A percentile compares a stretch with the other conserved stretches of the same genome.
Conservation (phyloP, 2,888 invertebrate genomes). For the Brassicogethes aeneus region DNA sequence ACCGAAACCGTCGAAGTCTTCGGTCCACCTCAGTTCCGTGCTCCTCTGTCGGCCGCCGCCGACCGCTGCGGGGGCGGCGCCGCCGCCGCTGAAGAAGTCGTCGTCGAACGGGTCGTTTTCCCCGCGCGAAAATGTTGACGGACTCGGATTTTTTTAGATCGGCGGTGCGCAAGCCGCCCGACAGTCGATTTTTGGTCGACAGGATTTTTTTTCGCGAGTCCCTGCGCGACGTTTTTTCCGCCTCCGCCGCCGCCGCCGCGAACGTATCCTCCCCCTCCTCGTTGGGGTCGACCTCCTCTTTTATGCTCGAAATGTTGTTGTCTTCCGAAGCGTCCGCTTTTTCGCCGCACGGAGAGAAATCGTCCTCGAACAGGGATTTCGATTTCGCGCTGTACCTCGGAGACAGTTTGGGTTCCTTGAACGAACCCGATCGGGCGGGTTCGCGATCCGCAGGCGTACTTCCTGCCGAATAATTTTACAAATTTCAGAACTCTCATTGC, state of each 20-base stretch:
- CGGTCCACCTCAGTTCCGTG: conserved; percentile 41
- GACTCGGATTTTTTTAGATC: conserved; percentile 81
- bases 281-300: conserved; percentile 32
- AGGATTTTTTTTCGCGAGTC: conserved; percentile 29
- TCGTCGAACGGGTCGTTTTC: conserved; percentile 85
- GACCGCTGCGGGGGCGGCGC: too few species aligned
- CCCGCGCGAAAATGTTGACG: conserved; percentile 78
- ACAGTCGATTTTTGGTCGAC: conserved; percentile 28
- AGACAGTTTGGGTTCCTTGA: conserved; percentile 21
- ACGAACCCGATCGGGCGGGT: conserved; percentile 4
- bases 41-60: conserved; percentile 21
- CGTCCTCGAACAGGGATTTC: conserved; percentile 47
- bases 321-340: conserved; percentile 20
- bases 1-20: conserved; percentile 42
- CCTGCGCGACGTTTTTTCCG: conserved; percentile 20
- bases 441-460: too few species aligned
- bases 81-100: conserved; percentile 63
- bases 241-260: conserved; percentile 18
- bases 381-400: conserved; percentile 24
- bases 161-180: conserved; percentile 22
- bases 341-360: conserved; percentile 44
- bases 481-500: too few species aligned
- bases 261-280: conserved; percentile 30
- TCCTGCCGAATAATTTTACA: too few species aligned
- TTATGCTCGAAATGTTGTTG: conserved; percentile 33